Percentiles rank a stretch among this genome's conserved stretches.
phyloP scores from a whole-genome alignment of 1,140 invertebrate species.

The Trichomalopsis sarcophagae region DNA sequence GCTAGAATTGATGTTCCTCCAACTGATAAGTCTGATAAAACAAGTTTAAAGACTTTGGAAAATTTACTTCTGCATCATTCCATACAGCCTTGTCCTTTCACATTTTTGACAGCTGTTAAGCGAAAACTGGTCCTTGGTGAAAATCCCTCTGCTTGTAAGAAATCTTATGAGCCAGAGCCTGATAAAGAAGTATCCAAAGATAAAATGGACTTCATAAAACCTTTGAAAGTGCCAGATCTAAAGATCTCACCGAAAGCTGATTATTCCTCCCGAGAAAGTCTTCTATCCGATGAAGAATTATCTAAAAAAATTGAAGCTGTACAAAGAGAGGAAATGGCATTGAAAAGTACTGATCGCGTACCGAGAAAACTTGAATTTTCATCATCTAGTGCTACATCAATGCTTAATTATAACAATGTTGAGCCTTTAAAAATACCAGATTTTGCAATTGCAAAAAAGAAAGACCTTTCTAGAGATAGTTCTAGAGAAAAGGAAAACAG shows the following conservation, averaged over 20 bases:
- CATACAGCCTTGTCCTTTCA: constrained; percentile 70
- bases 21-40: constrained; percentile 39
- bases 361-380: constrained; percentile 71
- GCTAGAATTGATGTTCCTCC: neutral
- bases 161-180: constrained; percentile 56
- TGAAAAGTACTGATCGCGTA: constrained; percentile 64
- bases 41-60: constrained; percentile 58
- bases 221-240: constrained; percentile 70
- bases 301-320: constrained; percentile 59
- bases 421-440: constrained; percentile 69
- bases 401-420: constrained; percentile 66
- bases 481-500: constrained; percentile 71
- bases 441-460: constrained; percentile 68
- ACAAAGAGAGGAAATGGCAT: constrained; percentile 62
- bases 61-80: constrained; percentile 61
- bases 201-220: constrained; percentile 70
- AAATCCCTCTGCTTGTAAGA: constrained; percentile 57
- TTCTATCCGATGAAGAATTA: constrained; percentile 62
- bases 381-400: constrained; percentile 63
- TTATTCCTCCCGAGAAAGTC: constrained; percentile 65
- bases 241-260: constrained; percentile 73
- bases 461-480: constrained; percentile 67
- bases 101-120: constrained; percentile 71
- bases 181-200: constrained; percentile 50
- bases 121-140: constrained; percentile 65